These are phyloP conservation scores for Gymnobelideus leadbeateri DNA, from an alignment of 2,113 vertebrate species.

Conservation along the genomic window DNA sequence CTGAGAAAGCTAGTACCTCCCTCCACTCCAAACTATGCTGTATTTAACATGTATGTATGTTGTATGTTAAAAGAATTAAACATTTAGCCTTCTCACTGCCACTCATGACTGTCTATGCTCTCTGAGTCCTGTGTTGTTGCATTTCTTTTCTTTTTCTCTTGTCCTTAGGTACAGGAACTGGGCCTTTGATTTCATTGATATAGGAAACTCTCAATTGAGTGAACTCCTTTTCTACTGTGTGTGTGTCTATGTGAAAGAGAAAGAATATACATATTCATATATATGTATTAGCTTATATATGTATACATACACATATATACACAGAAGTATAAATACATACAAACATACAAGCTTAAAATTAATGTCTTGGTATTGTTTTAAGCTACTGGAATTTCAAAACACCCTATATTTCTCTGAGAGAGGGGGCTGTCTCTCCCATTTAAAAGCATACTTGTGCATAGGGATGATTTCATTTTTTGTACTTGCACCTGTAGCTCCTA, in stretches of 20 bases:
- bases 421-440: background rate
- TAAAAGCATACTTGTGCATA: background rate
- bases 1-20: background rate
- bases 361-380: background rate
- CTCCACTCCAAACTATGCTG: background rate
- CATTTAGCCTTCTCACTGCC: background rate
- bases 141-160: background rate
- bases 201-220: background rate
- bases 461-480: background rate
- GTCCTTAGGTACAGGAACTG: background rate
- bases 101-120: background rate
- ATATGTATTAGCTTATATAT: background rate
- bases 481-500: background rate
- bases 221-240: background rate
- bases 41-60: background rate
- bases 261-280: background rate
- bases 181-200: background rate
- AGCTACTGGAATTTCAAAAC: background rate
- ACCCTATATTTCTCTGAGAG: background rate
- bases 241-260: background rate
- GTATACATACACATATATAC: background rate
- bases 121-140: background rate
- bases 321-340: background rate
- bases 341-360: background rate
- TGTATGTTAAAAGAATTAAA: background rate